Base-by-base conservation (phyloP, 2,888 invertebrate species). In the Ferdinandea cuprea region DNA sequence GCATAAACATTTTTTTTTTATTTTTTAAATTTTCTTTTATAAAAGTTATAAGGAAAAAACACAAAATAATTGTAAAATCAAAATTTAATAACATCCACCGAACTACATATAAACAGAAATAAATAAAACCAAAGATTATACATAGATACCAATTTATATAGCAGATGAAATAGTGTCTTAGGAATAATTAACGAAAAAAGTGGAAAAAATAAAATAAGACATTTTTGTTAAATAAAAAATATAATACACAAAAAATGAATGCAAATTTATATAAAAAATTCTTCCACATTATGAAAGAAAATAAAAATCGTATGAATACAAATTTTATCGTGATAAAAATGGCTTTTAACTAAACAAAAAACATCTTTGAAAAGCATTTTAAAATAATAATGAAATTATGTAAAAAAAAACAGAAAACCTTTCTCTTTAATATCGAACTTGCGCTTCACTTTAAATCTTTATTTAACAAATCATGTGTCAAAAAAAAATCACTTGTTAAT, bases 51-150 rank as follows among this genome's bases (percentile, higher is more conserved):
- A 73, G 40, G 63, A 69, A 37, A 4, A 35, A 37, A 61, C n/a
- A 42, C 17, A 48, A 44, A 74, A 73, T 66, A 79, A 46, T 68
- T 69, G 54, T 65, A 42, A 83, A 74, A 83, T 83, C 77, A 83
- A 83, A 77, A 72, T 72, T 66, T 77, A 77, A 83, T 77, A 59
- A 81, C 68, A 17, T 83, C 83, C 83, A 83, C 83, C 83, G 83
- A 77, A 72, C 44, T 48, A 77, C 73, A 48, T 68, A 68, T 72
- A 50, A 54, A 76, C 11, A 59, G 71, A 52, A 58, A 40, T n/a
- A n/a, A n/a, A n/a, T n/a, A 21, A 42, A 68, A 46, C 56, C 44
- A 63, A 63, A 65, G 54, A 59, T 48, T 28, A 63, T 28, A 21
- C 54, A 30, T 19, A 54, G 48, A 28, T 48, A 72, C 42, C 63